Percentiles rank a stretch among this genome's conserved stretches.
Evolutionary conservation across 2,888 invertebrate species (phyloP).

Genomic region (Tinea pellionella): DNA sequence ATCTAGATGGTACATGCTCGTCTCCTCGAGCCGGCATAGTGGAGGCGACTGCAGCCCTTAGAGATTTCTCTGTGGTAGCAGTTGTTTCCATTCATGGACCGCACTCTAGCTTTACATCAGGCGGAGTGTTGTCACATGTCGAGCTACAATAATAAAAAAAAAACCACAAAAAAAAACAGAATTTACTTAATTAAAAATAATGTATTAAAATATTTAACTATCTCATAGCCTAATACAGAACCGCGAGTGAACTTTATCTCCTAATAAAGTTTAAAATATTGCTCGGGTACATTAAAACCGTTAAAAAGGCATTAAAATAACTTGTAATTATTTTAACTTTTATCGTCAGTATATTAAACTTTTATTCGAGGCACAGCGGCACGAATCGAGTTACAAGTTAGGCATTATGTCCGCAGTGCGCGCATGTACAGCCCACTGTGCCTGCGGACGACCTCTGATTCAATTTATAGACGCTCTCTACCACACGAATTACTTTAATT

Average conservation of each 20-base stretch:
- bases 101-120: no score
- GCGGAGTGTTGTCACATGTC: no score
- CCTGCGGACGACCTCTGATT: not conserved
- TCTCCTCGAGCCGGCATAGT: no score
- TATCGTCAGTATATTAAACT: slow-evolving; percentile 29
- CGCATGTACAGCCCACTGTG: not conserved
- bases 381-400: slow-evolving; percentile 3
- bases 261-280: slow-evolving; percentile 3
- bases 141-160: no score
- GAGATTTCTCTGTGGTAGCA: no score
- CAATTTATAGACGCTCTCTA: slow-evolving; percentile 1
- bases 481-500: not conserved
- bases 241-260: not conserved
- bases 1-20: no score
- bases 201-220: not conserved
- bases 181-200: not conserved
- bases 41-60: no score
- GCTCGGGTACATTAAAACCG: not conserved
- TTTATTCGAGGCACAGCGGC: slow-evolving; percentile 23
- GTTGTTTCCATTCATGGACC: no score
- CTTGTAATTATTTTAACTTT: slow-evolving; percentile 13
- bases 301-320: slow-evolving; percentile 11
- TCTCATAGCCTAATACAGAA: not conserved
- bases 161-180: not conserved
- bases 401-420: not conserved